Evolutionary conservation across 2,888 invertebrate genomes (phyloP), one percentile per base, ranked within the genome.

Genomic region (Pristionchus entomophagus): DNA sequence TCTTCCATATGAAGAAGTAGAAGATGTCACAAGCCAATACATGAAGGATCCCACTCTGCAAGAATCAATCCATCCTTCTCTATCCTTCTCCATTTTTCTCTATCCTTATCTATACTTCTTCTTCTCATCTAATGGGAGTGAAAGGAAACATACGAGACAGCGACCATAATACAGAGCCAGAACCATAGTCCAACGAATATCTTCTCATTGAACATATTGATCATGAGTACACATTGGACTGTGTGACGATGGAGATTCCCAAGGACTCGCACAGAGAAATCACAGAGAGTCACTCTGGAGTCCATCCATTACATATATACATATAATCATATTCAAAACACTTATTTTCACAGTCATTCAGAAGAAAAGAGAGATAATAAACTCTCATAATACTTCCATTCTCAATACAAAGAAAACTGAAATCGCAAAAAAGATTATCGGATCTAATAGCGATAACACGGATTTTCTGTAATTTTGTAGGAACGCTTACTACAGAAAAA

Each of bases 181-280:
- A 91, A 93, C 93, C 93, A 93, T 2, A 93, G 88, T 62, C 90
- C 91, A 29, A 93, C 89, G 88, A 93, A 93, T 91, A 92, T n/a
- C n/a, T n/a, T n/a, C n/a, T n/a, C n/a, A n/a, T n/a, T n/a, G n/a
- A n/a, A n/a, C n/a, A n/a, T n/a, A 88, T 92, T 92, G 87, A 92
- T 92, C 92, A 93, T 92, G 73, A 93, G 88, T 51, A 93, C 93
- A 85, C 93, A 93, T 87, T 93, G 93, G 51, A 93, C 92, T 14
- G 93, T 90, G 87, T 93, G 93, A 10, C 91, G 89, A 86, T 93
- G 93, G 19, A 92, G 88, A 84, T 93, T 93, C 80, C 92, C 92
- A 35, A 93, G 87, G 51, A 92, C 92, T 35, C 93, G 88, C 17
- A 93, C 92, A 41, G 91, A 89, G 87, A 92, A 93, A 85, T 93